These are phyloP conservation scores for Ammodytes dubius DNA, from an alignment of 2,113 vertebrate species.

Conservation along the genomic window DNA sequence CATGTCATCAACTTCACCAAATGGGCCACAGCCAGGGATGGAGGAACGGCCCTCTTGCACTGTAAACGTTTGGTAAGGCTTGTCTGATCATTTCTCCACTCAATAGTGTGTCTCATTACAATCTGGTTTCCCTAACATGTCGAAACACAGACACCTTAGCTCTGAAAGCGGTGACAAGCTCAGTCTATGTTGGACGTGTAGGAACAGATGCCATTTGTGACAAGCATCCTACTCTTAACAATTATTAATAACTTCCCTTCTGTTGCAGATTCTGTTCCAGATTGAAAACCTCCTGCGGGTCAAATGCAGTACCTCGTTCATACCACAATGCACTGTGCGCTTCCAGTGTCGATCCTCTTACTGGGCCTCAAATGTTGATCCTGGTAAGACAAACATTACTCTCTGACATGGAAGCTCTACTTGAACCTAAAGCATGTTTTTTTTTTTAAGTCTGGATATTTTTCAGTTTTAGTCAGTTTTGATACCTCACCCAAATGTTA, in stretches of 20 bases:
- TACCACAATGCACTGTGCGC: constrained; percentile 78
- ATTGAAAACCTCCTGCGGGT: constrained; percentile 83
- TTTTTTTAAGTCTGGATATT: neutral
- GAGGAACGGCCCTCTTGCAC: constrained; percentile 85
- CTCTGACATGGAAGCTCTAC: neutral
- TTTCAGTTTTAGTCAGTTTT: neutral
- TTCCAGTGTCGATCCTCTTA: constrained; percentile 82
- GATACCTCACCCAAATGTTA: neutral
- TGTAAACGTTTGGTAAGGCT: constrained; percentile 79
- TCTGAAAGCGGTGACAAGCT: neutral
- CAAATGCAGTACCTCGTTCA: constrained; percentile 79
- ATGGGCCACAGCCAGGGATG: constrained; percentile 93
- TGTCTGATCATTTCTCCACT: constrained; percentile 5
- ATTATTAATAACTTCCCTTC: constrained; percentile 62
- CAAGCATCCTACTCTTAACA: constrained; percentile 19
- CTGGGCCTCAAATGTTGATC: constrained; percentile 83
- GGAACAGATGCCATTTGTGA: constrained; percentile 49
- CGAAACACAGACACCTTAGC: neutral
- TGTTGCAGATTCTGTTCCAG: constrained; percentile 83
- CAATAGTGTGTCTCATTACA: neutral
- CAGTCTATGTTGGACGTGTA: neutral
- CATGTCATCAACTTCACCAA: constrained; percentile 95
- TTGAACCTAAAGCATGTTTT: neutral
- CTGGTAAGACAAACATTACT: constrained; percentile 70
- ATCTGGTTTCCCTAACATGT: neutral